Conservation (phyloP, 2,888 invertebrate genomes). For the Sympetrum striolatum region DNA sequence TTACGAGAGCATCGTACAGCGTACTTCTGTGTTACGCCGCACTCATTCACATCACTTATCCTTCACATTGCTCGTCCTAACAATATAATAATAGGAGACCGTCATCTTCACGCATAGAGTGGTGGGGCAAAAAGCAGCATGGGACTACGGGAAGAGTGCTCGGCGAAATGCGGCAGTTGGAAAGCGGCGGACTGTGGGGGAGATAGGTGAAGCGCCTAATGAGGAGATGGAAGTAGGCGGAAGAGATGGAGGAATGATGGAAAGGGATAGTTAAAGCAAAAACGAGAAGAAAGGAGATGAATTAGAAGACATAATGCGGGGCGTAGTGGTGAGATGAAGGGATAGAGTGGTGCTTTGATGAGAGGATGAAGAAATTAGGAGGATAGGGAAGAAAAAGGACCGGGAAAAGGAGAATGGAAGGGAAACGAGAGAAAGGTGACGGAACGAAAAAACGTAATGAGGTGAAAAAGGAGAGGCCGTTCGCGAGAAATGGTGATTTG, state of each 20-base stretch:
- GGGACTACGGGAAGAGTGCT: not conserved
- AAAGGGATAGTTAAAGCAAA: not conserved
- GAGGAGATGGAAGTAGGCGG: not conserved
- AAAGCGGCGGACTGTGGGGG: not conserved
- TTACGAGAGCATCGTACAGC: no score
- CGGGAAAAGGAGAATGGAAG: not conserved
- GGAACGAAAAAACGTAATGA: not conserved
- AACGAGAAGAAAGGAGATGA: not conserved
- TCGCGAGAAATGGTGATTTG: not conserved
- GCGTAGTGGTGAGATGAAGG: not conserved
- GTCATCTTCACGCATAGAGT: not conserved
- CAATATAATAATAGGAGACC: not conserved
- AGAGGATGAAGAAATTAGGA: not conserved
- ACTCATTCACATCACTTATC: no score
- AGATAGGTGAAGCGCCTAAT: not conserved
- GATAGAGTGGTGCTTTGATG: not conserved
- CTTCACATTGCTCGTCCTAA: no score
- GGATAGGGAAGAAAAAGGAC: not conserved
- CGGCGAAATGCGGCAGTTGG: not conserved
- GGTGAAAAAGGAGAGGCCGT: not conserved
- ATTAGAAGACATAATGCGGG: constrained; percentile 3
- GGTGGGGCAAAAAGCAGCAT: not conserved
- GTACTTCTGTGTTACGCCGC: no score
- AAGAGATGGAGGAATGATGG: not conserved
- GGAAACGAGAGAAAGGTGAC: not conserved